These are phyloP conservation scores for Aethes cnicana DNA, from an alignment of 2,888 invertebrate species.

Conservation along the genomic window DNA sequence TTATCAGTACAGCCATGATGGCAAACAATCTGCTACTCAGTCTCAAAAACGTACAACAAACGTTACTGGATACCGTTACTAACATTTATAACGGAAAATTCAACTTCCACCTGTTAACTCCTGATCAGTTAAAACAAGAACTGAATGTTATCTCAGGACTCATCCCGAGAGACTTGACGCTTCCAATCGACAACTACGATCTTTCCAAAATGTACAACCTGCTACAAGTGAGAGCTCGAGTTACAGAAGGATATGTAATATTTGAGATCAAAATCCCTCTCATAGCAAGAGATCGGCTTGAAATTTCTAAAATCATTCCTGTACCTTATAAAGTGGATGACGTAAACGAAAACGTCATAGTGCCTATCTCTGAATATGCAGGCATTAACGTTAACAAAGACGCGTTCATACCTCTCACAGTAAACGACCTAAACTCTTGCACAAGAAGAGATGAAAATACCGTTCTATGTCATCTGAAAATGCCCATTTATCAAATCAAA, in stretches of 20 bases:
- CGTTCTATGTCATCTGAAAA: not conserved
- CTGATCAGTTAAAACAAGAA: slow-evolving; percentile 5
- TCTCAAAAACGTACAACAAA: not conserved
- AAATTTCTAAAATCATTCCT: slow-evolving; percentile 9
- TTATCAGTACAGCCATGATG: not conserved
- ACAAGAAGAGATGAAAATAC: too few species aligned
- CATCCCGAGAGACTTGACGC: slow-evolving; percentile 23
- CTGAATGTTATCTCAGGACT: slow-evolving; percentile 25
- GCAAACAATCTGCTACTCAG: not conserved
- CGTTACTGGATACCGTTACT: not conserved
- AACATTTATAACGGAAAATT: slow-evolving; percentile 1
- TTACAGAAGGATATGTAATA: not conserved
- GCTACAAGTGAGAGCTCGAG: not conserved
- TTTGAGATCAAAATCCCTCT: slow-evolving; percentile 15
- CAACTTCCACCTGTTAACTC: not conserved
- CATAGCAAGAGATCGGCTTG: slow-evolving; percentile 11
- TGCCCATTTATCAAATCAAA: not conserved
- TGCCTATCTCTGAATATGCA: slow-evolving; percentile 18
- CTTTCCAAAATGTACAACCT: not conserved
- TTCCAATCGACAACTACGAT: not conserved
- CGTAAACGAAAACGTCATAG: slow-evolving; percentile 9
- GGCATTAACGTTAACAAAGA: slow-evolving; percentile 20
- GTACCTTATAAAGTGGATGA: slow-evolving; percentile 4
- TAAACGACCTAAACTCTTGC: too few species aligned
- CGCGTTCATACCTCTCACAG: not conserved